These are phyloP conservation scores for Cladorhizidae sp. DNA, from an alignment of 37 sponge, comb jelly and placozoan species.

Conservation along the genomic window DNA sequence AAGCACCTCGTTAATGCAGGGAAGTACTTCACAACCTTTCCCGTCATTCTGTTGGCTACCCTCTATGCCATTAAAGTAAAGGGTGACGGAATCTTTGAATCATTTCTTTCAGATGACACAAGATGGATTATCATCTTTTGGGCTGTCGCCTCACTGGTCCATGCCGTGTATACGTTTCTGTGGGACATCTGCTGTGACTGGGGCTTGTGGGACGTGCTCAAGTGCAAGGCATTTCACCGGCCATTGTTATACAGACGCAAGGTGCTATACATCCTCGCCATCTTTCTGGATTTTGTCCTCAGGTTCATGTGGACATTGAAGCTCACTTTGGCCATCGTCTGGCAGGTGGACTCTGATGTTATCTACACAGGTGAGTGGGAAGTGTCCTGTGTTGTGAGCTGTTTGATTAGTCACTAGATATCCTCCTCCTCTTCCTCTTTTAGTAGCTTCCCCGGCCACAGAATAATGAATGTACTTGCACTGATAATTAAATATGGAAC, in stretches of 20 bases:
- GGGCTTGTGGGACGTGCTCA: constrained; percentile 69
- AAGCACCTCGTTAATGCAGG: constrained; percentile 90
- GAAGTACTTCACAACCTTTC: constrained; percentile 89
- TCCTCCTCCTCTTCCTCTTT: too few relatives aligned
- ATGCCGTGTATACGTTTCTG: constrained; percentile 81
- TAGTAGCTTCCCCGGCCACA: too few relatives aligned
- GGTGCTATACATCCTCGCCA: constrained; percentile 71
- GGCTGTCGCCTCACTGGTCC: constrained; percentile 54
- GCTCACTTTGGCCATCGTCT: constrained; percentile 75
- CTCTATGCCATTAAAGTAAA: constrained; percentile 33
- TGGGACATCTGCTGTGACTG: constrained; percentile 98
- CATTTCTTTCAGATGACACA: neutral
- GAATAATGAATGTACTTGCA: too few relatives aligned
- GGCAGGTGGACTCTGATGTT: constrained; percentile 73
- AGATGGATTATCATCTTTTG: constrained; percentile 64
- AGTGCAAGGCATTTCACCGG: constrained; percentile 43
- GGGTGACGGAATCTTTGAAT: neutral
- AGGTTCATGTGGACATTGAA: constrained; percentile 88
- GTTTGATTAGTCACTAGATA: too few relatives aligned
- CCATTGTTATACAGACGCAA: constrained; percentile 63
- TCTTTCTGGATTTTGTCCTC: constrained; percentile 78
- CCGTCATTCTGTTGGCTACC: constrained; percentile 80
- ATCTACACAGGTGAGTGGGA: constrained; percentile 53
- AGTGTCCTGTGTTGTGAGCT: too few relatives aligned
- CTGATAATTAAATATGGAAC: too few relatives aligned